phyloP scores from a whole-genome alignment of 2,888 invertebrate genomes.

The Lasioglossum morio region DNA sequence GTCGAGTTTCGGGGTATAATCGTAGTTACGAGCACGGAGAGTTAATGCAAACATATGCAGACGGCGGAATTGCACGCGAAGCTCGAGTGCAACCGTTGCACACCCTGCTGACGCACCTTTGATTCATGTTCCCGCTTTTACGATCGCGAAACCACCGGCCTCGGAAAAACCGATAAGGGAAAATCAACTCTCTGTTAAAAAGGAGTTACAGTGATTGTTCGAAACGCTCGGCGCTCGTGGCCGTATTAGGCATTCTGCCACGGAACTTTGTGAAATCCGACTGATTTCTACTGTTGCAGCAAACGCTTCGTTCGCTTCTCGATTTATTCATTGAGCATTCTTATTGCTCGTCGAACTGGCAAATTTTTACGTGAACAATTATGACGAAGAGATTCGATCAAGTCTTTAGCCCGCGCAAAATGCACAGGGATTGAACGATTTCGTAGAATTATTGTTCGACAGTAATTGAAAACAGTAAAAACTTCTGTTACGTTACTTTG shows the following conservation, averaged over 20 bases:
- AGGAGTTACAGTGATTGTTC: constrained; percentile 4
- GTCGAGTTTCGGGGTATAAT: constrained; percentile 45
- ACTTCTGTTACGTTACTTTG: too few relatives aligned
- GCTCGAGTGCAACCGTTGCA: constrained; percentile 8
- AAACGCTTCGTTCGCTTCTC: too few relatives aligned
- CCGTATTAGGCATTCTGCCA: background rate
- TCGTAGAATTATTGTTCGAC: too few relatives aligned
- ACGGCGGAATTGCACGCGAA: constrained; percentile 28
- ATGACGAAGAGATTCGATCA: too few relatives aligned
- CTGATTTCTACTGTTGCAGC: background rate
- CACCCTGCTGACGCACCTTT: background rate
- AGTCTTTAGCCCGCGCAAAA: too few relatives aligned
- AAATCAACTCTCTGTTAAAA: background rate
- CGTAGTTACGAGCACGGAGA: constrained; percentile 28
- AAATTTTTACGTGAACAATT: too few relatives aligned
- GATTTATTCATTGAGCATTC: too few relatives aligned
- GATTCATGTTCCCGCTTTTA: constrained; percentile 20
- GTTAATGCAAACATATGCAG: constrained; percentile 56
- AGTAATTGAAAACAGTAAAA: too few relatives aligned
- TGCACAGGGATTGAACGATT: too few relatives aligned
- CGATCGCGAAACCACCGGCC: background rate
- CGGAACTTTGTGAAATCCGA: background rate
- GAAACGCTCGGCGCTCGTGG: background rate
- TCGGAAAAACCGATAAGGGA: background rate
- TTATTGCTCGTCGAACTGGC: too few relatives aligned